Base-by-base conservation (phyloP, 1,140 invertebrate species). In the Conus ventricosus region DNA sequence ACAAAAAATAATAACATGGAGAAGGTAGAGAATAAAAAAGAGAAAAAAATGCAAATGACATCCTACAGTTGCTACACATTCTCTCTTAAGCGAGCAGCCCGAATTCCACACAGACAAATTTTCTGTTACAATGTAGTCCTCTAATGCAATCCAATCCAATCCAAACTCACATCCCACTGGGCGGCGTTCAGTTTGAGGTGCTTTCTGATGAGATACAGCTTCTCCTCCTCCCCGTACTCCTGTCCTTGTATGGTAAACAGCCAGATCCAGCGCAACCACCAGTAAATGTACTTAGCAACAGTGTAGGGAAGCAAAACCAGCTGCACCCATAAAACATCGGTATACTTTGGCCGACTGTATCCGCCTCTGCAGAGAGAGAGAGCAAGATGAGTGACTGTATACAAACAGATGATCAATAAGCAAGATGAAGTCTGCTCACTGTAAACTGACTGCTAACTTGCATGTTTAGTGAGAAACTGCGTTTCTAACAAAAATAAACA, bases 131-230 rank as follows among this genome's bases (percentile, higher is more conserved):
- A 3, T 39, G 39, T 39, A 39, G 39, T 39, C 39, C 39, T 39
- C 39, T 3, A 39, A 39, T 39, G 0, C 67, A 11, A 23, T 20
- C 39, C 39, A 39, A 39, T 39, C 39, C 67, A 11, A 23, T 20
- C 15, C 5, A 60, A 2, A 93, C 94, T 95, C 92, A 96, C 96
- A 90, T 96, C 95, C 95, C 96, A 97, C 91, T 97, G 96, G 7
- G 93, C 93, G 85, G 95, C 85, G 86, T 94, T 96, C 92, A 98
- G 96, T 91, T 97, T 96, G 95, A 98, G 95, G 93, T 96, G 96
- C 93, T 97, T 97, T 85, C 97, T 96, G 78, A 99, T 98, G 55
- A 98, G 94, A 95, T 98, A 97, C 0, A 97, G 92, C 93, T 98
- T 98, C 93, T 98, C 97, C 91, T 98, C 97, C 8, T 96, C 96